Evolutionary conservation across 2,797 vertebrate species (phyloP).

Genomic region (Pangasius macronema): DNA sequence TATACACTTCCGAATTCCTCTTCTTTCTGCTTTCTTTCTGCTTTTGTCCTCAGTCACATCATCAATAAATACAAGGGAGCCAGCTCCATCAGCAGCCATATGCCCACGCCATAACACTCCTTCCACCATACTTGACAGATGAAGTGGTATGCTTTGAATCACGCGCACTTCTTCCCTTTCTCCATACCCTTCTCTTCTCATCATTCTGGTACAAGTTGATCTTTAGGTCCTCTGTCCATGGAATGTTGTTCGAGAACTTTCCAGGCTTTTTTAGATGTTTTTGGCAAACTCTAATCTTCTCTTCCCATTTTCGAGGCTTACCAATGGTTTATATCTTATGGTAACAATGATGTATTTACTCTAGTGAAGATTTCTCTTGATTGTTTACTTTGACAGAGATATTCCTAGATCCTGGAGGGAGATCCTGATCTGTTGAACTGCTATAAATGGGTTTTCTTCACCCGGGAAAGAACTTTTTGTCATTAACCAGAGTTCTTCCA

Average conservation of each 20-base stretch:
- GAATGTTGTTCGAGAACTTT: neutral
- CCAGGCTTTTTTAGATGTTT: neutral
- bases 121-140: neutral
- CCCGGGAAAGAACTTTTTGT: too few relatives aligned
- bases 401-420: neutral
- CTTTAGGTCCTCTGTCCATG: neutral
- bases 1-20: neutral
- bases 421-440: neutral
- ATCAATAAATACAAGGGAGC: neutral
- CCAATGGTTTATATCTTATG: neutral
- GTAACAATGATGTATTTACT: neutral
- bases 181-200: neutral
- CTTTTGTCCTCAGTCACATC: neutral
- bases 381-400: neutral
- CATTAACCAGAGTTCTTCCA: neutral
- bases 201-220: neutral
- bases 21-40: neutral
- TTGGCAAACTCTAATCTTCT: neutral
- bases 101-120: neutral
- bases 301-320: neutral
- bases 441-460: neutral
- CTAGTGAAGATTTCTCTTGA: neutral
- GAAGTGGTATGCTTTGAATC: neutral
- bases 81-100: neutral
- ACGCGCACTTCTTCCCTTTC: neutral